Conservation (phyloP, 1,140 invertebrate species). For the Radopholus similis region DNA sequence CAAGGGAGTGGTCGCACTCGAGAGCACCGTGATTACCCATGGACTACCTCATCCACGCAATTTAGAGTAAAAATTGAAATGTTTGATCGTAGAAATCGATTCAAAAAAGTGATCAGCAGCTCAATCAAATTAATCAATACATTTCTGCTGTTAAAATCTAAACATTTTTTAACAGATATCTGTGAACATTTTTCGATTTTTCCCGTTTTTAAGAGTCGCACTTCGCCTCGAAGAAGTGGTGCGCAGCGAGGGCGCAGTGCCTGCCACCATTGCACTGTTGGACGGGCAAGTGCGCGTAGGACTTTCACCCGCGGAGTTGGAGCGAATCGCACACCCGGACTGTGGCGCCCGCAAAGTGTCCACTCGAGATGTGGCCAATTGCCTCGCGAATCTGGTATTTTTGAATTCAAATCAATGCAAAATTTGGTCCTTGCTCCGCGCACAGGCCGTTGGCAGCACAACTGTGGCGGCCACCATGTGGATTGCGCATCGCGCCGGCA, state of each 20-base stretch:
- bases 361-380: slow-evolving; percentile 76
- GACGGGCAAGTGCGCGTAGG: slow-evolving; percentile 80
- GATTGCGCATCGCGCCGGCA: slow-evolving; percentile 73
- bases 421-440: slow-evolving; percentile 56
- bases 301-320: slow-evolving; percentile 61
- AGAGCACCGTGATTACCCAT: slow-evolving; percentile 96
- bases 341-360: slow-evolving; percentile 73
- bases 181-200: neutral
- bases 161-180: neutral
- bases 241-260: slow-evolving; percentile 72
- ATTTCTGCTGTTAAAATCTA: too few relatives aligned
- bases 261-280: slow-evolving; percentile 86
- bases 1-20: slow-evolving; percentile 80
- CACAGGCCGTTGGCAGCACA: slow-evolving; percentile 78
- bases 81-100: neutral
- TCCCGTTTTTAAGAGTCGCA: slow-evolving; percentile 68
- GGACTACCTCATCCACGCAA: slow-evolving; percentile 94
- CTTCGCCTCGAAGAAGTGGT: slow-evolving; percentile 75
- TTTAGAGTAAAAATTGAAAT: slow-evolving; percentile 65
- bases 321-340: slow-evolving; percentile 60
- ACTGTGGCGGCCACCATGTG: slow-evolving; percentile 92
- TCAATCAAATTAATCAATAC: slow-evolving; percentile 13
- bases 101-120: too few relatives aligned
- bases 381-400: slow-evolving; percentile 62
- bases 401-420: neutral